These are phyloP conservation scores for Willowsia nigromaculata DNA, from an alignment of 2,888 invertebrate genomes.

Conservation along the genomic window DNA sequence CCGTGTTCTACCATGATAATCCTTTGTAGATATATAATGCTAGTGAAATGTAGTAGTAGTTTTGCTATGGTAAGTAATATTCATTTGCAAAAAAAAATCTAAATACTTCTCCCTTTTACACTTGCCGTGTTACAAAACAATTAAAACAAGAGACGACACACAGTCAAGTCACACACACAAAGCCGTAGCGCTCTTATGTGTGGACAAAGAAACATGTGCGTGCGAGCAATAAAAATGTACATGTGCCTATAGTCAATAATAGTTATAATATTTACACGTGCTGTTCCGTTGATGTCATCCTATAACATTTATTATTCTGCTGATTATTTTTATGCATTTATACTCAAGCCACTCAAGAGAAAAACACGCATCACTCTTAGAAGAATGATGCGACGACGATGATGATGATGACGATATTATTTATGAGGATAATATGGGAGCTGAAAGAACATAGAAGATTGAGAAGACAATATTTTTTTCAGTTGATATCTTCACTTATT, in stretches of 20 bases:
- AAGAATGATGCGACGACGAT: no score
- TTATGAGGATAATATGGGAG: background rate
- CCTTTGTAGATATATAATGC: background rate
- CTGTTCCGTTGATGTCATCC: background rate
- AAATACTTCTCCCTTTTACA: no score
- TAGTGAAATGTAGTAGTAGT: background rate
- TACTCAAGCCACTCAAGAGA: background rate
- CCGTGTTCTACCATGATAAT: background rate
- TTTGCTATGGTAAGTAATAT: no score
- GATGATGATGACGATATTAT: background rate
- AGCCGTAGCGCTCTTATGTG: background rate
- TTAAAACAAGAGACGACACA: background rate
- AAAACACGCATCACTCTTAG: background rate
- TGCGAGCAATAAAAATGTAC: background rate
- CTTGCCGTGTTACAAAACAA: background rate
- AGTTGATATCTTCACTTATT: background rate
- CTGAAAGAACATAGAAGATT: no score
- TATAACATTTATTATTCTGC: background rate
- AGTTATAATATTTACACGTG: background rate
- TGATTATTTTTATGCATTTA: background rate
- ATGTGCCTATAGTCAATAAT: background rate
- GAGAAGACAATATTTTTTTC: slow-evolving; percentile 2
- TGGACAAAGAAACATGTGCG: slow-evolving; percentile 11
- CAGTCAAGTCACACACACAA: background rate
- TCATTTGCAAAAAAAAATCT: no score